Percentiles rank a stretch among this genome's conserved stretches.
phyloP scores from a whole-genome alignment of 2,797 vertebrate genomes.

The Micrastur ruficollis region DNA sequence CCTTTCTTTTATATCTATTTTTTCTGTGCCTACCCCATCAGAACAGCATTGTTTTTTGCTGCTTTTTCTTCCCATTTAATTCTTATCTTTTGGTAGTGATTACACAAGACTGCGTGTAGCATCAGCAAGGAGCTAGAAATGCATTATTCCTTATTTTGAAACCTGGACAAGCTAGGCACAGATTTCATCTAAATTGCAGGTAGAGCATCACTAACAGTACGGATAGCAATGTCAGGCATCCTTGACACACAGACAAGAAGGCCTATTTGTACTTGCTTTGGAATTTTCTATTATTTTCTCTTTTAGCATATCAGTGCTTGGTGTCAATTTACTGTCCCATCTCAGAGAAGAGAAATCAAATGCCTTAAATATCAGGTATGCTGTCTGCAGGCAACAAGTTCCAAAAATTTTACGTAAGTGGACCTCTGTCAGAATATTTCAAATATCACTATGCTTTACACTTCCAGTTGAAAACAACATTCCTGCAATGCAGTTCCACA shows the following conservation, averaged over 20 bases:
- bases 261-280: neutral
- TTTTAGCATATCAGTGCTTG: neutral
- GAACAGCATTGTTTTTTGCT: neutral
- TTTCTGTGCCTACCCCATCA: neutral
- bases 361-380: neutral
- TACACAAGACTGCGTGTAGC: neutral
- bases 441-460: neutral
- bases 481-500: neutral
- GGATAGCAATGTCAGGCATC: neutral
- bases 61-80: neutral
- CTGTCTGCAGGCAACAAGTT: neutral
- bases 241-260: neutral
- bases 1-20: neutral
- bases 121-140: neutral
- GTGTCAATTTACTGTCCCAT: neutral
- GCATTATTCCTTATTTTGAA: neutral
- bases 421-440: neutral
- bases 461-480: neutral
- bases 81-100: neutral
- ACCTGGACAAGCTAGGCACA: neutral
- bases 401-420: neutral
- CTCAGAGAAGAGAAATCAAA: neutral
- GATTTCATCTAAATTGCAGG: constrained; percentile 12
- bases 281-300: neutral
- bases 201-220: neutral